These are phyloP conservation scores for Hesperia comma DNA, from an alignment of 2,888 invertebrate species.

Conservation along the genomic window DNA sequence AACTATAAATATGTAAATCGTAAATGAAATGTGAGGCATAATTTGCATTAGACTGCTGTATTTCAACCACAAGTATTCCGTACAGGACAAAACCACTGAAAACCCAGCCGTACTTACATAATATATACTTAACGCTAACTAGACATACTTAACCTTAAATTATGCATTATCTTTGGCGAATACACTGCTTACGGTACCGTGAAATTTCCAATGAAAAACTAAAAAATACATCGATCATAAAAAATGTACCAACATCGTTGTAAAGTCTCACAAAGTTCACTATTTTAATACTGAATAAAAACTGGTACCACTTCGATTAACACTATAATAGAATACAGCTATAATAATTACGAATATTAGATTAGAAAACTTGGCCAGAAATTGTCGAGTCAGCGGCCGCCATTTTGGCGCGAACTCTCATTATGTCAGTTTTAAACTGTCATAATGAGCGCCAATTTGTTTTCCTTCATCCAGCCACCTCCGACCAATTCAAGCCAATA, in stretches of 20 bases:
- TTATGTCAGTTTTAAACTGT: conserved; percentile 34
- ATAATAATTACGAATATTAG: conserved; percentile 43
- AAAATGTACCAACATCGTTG: conserved; percentile 77
- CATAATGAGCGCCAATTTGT: conserved; percentile 26
- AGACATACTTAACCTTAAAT: conserved; percentile 66
- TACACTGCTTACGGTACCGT: conserved; percentile 78
- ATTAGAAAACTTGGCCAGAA: conserved; percentile 31
- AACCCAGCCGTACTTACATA: conserved; percentile 17
- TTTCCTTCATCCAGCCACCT: conserved; percentile 13
- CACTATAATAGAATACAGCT: conserved; percentile 56
- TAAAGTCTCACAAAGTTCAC: conserved; percentile 78
- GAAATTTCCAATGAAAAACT: conserved; percentile 56
- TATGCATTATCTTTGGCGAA: conserved; percentile 83
- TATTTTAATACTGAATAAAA: conserved; percentile 77
- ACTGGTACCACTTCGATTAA: conserved; percentile 71
- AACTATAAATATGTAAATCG: too few species aligned
- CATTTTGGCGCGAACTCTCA: conserved; percentile 36
- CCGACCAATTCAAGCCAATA: conserved; percentile 36
- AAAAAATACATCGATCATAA: conserved; percentile 52
- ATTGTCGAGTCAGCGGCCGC: conserved; percentile 28
- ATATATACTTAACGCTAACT: conserved; percentile 50
- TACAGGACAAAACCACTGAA: conserved; percentile 18
- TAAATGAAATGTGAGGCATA: neutral
- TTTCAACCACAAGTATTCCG: conserved; percentile 3
- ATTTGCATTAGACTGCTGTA: conserved; percentile 14